These are phyloP conservation scores for Tapirus indicus DNA, from an alignment of 2,797 vertebrate species.

Conservation along the genomic window DNA sequence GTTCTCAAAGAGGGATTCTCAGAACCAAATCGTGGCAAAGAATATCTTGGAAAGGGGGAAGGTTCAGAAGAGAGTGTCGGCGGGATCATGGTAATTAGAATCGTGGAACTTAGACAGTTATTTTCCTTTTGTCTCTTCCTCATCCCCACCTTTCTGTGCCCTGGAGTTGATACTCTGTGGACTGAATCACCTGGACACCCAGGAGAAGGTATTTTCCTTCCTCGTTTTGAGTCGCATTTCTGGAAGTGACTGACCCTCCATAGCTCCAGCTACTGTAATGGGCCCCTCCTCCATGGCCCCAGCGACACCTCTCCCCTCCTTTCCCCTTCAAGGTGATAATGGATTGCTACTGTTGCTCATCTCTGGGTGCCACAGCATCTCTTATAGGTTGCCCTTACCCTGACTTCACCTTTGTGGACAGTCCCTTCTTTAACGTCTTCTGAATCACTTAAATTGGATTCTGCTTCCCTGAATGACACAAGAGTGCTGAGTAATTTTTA, in stretches of 20 bases:
- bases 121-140: neutral
- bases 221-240: neutral
- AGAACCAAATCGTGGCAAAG: neutral
- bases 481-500: neutral
- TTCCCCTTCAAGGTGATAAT: neutral
- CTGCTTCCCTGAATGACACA: neutral
- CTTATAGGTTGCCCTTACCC: neutral
- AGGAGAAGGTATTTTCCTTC: neutral
- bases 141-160: neutral
- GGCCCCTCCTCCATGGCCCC: neutral
- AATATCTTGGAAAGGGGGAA: neutral
- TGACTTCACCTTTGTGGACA: neutral
- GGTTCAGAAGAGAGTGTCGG: neutral
- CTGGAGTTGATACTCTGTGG: neutral
- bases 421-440: neutral
- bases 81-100: neutral
- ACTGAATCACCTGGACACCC: neutral
- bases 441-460: neutral
- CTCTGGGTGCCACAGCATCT: neutral
- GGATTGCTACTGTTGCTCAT: neutral
- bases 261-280: too few relatives aligned
- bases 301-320: too few relatives aligned
- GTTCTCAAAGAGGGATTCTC: constrained; percentile 40
- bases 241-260: neutral
- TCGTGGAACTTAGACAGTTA: neutral